Evolutionary conservation across 2,113 vertebrate species (phyloP), one percentile per base, ranked within the genome.

Genomic region (Hepsetus odoe): DNA sequence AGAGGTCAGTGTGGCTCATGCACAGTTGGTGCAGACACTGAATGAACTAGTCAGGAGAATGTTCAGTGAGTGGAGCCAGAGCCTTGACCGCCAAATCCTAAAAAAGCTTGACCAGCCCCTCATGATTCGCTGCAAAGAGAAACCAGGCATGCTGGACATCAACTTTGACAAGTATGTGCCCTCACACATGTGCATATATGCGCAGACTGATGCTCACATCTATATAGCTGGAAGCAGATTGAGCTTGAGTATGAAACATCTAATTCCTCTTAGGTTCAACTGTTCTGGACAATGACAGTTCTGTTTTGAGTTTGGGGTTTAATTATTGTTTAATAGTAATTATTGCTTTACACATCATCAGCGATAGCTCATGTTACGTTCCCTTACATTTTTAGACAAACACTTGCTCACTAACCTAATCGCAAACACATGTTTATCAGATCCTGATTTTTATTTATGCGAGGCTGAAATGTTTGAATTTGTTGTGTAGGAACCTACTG

Each of bases 111-210:
- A 95, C 46, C 90, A 86, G n/a, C 92, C 95, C 0, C 88, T 97
- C 62, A 81, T 96, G 70, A 49, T 87, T 20, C 90, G 90, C 82
- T 89, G 87, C 84, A 85, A 85, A 2, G 91, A 93, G 80, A 90
- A 88, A 51, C 1, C 67, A 0, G 86, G 89, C 44, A 91, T 91
- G 89, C 84, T 97, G 86, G 92, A 95, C 4, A 74, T 95, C 83
- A 96, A 95, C 86, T 96, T 96, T 69, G 92, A 96, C 90, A 93
- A 89, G 96, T 97, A 80, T n/a, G 35, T 35, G 20, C 38, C 42
- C 49, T 28, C 66, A 72, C 32, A 59, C 40, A 35, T 28, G 55
- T 10, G 44, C 7, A 13, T 40, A 49, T 9, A 40, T 14, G 44
- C 44, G 49, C 64, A 46, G 32, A 38, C 12, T 18, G 13, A 62